Conservation (phyloP, 2,888 invertebrate genomes). For the Brenthis hecate region DNA sequence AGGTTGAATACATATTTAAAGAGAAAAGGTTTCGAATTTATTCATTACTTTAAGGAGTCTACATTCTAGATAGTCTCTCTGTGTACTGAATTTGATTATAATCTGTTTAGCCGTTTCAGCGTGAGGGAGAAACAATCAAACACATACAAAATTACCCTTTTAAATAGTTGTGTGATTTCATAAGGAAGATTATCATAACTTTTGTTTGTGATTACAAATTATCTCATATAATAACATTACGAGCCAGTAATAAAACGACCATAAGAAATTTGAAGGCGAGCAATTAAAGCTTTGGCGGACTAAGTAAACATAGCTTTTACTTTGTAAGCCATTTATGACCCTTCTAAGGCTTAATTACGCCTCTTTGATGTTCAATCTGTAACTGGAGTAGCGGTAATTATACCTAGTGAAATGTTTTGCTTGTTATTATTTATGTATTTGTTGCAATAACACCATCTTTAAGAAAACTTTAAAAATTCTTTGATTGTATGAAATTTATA, state of each 20-base stretch:
- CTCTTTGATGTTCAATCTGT: slow-evolving; percentile 80
- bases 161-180: not conserved
- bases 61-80: too few species aligned
- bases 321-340: slow-evolving; percentile 72
- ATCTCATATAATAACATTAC: slow-evolving; percentile 39
- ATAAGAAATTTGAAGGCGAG: slow-evolving; percentile 66
- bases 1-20: too few species aligned
- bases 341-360: slow-evolving; percentile 75
- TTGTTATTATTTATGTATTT: slow-evolving; percentile 45
- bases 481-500: too few species aligned
- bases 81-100: too few species aligned
- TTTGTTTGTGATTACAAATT: not conserved
- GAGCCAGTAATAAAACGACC: slow-evolving; percentile 55
- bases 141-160: not conserved
- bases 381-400: slow-evolving; percentile 72
- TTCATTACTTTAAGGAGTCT: too few species aligned
- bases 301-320: slow-evolving; percentile 75
- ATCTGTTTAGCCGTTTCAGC: too few species aligned
- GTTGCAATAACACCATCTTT: slow-evolving; percentile 9
- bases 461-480: slow-evolving; percentile 12
- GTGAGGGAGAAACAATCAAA: too few species aligned
- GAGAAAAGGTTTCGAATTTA: too few species aligned
- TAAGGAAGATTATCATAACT: not conserved
- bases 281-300: slow-evolving; percentile 72
- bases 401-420: slow-evolving; percentile 51